Percentiles rank a stretch among this genome's conserved stretches.
These are phyloP conservation scores for Pyrgilauda ruficollis DNA, from an alignment of 2,113 vertebrate species.

Conservation along the genomic window DNA sequence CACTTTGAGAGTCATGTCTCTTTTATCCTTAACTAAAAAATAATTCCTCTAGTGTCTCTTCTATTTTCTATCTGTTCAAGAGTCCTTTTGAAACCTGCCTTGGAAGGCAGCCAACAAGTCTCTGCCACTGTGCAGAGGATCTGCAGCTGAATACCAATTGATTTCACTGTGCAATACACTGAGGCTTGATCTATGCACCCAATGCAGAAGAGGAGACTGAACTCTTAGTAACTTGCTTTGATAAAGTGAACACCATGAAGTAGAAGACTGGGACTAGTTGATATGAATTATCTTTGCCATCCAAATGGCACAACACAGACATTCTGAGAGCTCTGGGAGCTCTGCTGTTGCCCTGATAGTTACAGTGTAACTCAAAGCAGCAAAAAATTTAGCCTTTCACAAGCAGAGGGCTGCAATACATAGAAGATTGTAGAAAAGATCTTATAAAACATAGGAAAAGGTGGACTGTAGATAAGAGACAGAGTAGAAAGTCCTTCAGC, in stretches of 20 bases:
- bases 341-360: background rate
- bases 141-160: slow-evolving; percentile 4
- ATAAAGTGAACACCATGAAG: background rate
- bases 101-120: slow-evolving; percentile 30
- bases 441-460: background rate
- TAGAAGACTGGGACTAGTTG: background rate
- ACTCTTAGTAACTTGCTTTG: background rate
- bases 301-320: background rate
- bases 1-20: background rate
- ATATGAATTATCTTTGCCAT: background rate
- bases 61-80: background rate
- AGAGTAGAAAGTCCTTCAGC: background rate
- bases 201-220: background rate
- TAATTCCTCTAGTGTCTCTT: background rate
- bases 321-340: background rate
- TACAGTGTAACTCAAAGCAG: background rate
- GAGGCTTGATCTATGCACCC: background rate
- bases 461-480: background rate
- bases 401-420: background rate
- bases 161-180: background rate
- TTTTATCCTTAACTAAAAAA: background rate
- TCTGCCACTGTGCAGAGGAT: background rate
- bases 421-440: background rate
- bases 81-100: background rate
- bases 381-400: background rate